These are phyloP conservation scores for Cataglyphis altisquamis DNA, from an alignment of 2,888 invertebrate genomes.

Conservation along the genomic window DNA sequence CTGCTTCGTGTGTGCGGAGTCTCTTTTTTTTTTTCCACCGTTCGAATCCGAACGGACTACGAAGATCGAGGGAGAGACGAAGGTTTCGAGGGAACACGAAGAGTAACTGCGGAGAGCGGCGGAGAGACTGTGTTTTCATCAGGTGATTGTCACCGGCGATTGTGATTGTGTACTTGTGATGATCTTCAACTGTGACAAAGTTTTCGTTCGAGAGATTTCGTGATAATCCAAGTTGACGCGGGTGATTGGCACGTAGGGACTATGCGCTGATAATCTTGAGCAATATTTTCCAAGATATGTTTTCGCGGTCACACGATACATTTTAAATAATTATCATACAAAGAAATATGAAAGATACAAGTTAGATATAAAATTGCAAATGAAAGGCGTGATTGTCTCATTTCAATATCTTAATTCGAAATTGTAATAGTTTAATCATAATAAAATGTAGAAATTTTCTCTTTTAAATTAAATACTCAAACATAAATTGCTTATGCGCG, in stretches of 20 bases:
- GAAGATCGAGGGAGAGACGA: slow-evolving; percentile 40
- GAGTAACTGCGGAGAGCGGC: slow-evolving; percentile 22
- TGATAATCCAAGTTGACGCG: slow-evolving; percentile 28
- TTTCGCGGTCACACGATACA: slow-evolving; percentile 8
- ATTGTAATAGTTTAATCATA: not conserved
- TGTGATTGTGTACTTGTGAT: slow-evolving; percentile 69
- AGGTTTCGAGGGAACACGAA: not conserved
- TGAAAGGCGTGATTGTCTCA: not conserved
- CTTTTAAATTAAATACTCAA: not conserved
- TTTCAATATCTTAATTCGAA: not conserved
- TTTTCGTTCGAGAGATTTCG: slow-evolving; percentile 55
- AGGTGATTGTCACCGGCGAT: slow-evolving; percentile 73
- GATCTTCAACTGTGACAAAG: slow-evolving; percentile 61
- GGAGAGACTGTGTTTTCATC: slow-evolving; percentile 60
- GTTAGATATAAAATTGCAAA: not conserved
- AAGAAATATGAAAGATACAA: not conserved
- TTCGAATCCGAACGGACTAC: not conserved
- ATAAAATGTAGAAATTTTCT: not conserved
- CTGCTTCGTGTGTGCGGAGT: slow-evolving; percentile 25
- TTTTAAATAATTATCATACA: not conserved
- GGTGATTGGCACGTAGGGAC: slow-evolving; percentile 47
- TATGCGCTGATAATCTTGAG: not conserved
- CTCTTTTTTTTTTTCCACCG: not conserved
- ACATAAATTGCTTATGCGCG: not conserved
- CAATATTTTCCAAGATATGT: not conserved